Evolutionary conservation across 2,797 vertebrate species (phyloP).

Genomic region (Muscicapa comitata): DNA sequence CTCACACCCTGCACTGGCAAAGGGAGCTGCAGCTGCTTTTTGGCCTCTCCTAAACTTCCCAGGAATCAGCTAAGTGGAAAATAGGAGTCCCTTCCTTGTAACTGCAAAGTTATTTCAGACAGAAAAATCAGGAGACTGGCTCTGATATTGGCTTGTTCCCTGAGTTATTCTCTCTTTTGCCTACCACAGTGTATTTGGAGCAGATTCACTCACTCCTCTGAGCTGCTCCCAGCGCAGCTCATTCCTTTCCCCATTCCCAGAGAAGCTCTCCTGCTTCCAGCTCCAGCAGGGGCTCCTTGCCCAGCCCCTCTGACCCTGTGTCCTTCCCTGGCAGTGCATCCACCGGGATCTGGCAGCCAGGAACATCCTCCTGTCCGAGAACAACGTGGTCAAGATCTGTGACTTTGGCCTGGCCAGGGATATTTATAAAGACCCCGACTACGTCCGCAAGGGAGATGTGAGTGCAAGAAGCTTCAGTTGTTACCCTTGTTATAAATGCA

Average conservation of each 20-base stretch:
- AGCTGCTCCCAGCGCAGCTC: neutral
- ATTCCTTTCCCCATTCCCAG: neutral
- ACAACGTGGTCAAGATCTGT: constrained; percentile 95
- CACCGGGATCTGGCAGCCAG: constrained; percentile 90
- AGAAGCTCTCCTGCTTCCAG: neutral
- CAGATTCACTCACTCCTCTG: neutral
- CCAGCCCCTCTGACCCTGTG: neutral
- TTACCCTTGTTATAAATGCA: no score
- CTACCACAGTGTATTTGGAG: neutral
- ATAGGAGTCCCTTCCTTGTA: neutral
- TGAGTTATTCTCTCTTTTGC: neutral
- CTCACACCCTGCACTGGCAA: neutral
- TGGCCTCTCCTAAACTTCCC: neutral
- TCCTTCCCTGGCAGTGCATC: constrained; percentile 81
- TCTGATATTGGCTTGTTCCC: neutral
- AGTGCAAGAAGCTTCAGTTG: constrained; percentile 49
- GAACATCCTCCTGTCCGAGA: constrained; percentile 92
- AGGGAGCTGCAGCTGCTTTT: neutral
- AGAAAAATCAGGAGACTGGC: neutral
- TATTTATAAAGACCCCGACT: constrained; percentile 93
- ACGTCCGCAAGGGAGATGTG: constrained; percentile 93
- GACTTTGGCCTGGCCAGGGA: constrained; percentile 94
- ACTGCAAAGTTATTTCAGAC: neutral
- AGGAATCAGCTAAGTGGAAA: neutral
- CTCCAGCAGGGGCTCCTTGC: neutral